Evolutionary conservation across 2,113 vertebrate genomes (phyloP), one percentile per base, ranked within the genome.

Genomic region (Zosterops borbonicus): DNA sequence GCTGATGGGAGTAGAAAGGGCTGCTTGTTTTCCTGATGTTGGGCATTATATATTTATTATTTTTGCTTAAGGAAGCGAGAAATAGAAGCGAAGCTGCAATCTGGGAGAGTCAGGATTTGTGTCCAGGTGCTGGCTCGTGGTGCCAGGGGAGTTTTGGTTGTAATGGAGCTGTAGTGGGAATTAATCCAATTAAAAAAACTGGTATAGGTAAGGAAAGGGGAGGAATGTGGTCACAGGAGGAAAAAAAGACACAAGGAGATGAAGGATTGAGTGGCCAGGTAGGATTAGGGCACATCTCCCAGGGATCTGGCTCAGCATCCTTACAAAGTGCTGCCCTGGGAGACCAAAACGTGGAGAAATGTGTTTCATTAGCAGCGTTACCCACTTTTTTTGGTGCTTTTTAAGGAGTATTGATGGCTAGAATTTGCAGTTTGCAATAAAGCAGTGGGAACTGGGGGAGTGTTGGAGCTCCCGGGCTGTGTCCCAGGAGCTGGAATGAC

Each of bases 341-440:
- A 44, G 41, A 55, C 14, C 37, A 31, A 33, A n/a, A 33, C 0
- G 1, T 8, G 76, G n/a, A 18, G 76, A 28, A 80, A 37, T 18
- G 12, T 1, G 5, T 50, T 77, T 23, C 9, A 3, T 58, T 2
- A 14, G 37, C 35, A 18, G 14, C 0, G 5, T 12, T 14, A 35
- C 6, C 31, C 2, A 9, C 5, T 1, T 8, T 64, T 64, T 58
- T 4, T 10, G 27, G 3, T 14, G 53, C 9, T 2, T 58, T 90
- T 64, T 39, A 49, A 63, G 82, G 49, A 17, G 42, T 9, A 1
- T 9, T 13, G 11, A 12, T 68, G 47, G 41, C 13, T 81, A 9
- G 28, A 77, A 77, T 28, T 10, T 23, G 33, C n/a, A 11, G 9
- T 94, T 81, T 41, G 33, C 59, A 4, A 0, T 10, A 35, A 52